Conservation (phyloP, 2,888 invertebrate species). For the Zele albiditarsus region DNA sequence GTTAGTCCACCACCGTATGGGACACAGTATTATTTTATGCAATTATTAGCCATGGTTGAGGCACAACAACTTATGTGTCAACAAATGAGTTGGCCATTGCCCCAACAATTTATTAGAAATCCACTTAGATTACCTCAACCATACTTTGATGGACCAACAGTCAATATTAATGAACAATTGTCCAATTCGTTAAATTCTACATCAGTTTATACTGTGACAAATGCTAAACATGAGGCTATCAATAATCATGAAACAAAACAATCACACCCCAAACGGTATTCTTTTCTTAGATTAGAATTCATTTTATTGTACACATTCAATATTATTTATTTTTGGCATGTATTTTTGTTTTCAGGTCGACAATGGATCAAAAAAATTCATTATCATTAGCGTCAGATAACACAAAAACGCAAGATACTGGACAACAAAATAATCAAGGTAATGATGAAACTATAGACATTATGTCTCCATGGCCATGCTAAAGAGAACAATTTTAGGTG, state of each 20-base stretch:
- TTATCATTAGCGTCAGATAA: constrained; percentile 75
- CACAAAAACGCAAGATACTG: constrained; percentile 74
- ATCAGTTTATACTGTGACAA: constrained; percentile 61
- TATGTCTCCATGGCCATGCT: constrained; percentile 41
- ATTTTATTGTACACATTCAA: constrained; percentile 10
- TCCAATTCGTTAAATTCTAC: constrained; percentile 63
- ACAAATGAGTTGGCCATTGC: constrained; percentile 67
- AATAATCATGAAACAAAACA: constrained; percentile 63
- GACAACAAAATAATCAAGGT: constrained; percentile 76
- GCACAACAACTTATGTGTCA: constrained; percentile 65
- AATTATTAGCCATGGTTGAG: constrained; percentile 64
- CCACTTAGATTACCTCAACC: constrained; percentile 59
- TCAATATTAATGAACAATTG: constrained; percentile 64
- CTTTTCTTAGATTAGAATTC: constrained; percentile 13
- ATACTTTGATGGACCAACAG: constrained; percentile 59
- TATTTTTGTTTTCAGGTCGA: constrained; percentile 72
- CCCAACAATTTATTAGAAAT: constrained; percentile 65
- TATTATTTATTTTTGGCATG: constrained; percentile 13
- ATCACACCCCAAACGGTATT: constrained; percentile 68
- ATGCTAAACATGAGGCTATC: constrained; percentile 62
- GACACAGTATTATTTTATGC: constrained; percentile 63
- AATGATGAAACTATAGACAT: constrained; percentile 46
- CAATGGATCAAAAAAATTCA: constrained; percentile 76
- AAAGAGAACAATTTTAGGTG: not conserved
- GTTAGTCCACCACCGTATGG: constrained; percentile 53